Conservation (phyloP, 2,113 vertebrate genomes). For the Heterocephalus glaber region DNA sequence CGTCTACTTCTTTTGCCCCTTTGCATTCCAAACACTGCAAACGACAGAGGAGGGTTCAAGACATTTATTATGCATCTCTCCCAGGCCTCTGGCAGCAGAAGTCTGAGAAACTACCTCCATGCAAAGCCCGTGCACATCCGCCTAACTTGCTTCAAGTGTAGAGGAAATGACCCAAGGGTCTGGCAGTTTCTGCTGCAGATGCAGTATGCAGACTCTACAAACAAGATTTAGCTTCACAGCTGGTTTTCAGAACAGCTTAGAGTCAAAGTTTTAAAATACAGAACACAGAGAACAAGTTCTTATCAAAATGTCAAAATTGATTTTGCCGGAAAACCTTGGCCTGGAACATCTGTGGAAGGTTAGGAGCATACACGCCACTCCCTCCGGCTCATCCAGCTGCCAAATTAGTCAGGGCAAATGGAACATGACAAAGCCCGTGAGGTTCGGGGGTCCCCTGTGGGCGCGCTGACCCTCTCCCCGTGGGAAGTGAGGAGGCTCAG, state of each 20-base stretch:
- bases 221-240: constrained; percentile 70
- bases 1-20: not conserved
- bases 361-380: not conserved
- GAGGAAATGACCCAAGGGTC: constrained; percentile 50
- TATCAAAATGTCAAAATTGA: constrained; percentile 81
- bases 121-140: not conserved
- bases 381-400: constrained; percentile 10
- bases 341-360: constrained; percentile 70
- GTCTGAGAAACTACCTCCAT: constrained; percentile 19
- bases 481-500: not conserved
- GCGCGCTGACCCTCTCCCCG: not conserved
- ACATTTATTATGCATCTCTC: constrained; percentile 51
- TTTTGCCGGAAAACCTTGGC: constrained; percentile 69
- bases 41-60: constrained; percentile 56
- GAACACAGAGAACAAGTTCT: constrained; percentile 50
- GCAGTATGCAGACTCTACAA: constrained; percentile 69
- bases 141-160: constrained; percentile 28
- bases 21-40: constrained; percentile 63
- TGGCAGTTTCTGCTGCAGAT: not conserved
- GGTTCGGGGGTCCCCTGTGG: accelerated
- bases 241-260: constrained; percentile 76
- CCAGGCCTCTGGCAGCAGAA: not conserved
- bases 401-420: constrained; percentile 22
- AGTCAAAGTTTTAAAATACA: constrained; percentile 66
- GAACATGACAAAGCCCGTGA: not conserved